Base-by-base conservation (phyloP, 2,888 invertebrate species). In the Campopleginae sp. region DNA sequence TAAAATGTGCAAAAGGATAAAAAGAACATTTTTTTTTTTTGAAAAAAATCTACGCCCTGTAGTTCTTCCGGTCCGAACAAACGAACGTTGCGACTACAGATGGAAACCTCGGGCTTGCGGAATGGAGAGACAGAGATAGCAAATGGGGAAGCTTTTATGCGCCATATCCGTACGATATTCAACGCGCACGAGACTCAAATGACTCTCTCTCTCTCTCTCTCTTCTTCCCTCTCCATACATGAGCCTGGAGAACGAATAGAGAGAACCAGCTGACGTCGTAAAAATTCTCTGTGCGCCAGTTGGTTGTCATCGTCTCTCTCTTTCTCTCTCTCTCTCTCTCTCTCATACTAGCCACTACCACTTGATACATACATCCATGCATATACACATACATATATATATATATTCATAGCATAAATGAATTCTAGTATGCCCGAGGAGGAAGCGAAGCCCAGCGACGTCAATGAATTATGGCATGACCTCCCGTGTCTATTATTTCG, bases 151-250 rank as follows among this genome's bases (percentile, higher is more conserved):
- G 76, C 84, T 86, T 86, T 86, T 84, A 81, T 84, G 84, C 70
- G 80, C 79, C 83, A 77, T 82, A 83, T 83, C 77, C 86, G 80
- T 65, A 54, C 72, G 82, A 84, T 86, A 84, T 80, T 82, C 84
- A 78, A 80, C 86, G 77, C 70, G 63, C 46, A 75, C 76, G 51
- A 75, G 72, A 46, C 70, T 42, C 44, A 58, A 72, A 78, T 66
- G 86, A 58, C 72, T 66, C 76, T 51, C 27, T 48, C 23, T 46
- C 48, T 31, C 48, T 31, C 70, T 27, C 58, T 58, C 42, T 61
- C 61, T 58, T 63, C 27, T 19, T 63, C 75, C 3, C 48, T 27
- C 38, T 61, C n/a, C n/a, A n/a, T 42, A 19, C 46, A 14, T 12
- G 75, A 31, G 46, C 14, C 61, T 42, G 46, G 33, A 70, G 46